Conservation (phyloP, 1,140 invertebrate species). For the Fopius arisanus region DNA sequence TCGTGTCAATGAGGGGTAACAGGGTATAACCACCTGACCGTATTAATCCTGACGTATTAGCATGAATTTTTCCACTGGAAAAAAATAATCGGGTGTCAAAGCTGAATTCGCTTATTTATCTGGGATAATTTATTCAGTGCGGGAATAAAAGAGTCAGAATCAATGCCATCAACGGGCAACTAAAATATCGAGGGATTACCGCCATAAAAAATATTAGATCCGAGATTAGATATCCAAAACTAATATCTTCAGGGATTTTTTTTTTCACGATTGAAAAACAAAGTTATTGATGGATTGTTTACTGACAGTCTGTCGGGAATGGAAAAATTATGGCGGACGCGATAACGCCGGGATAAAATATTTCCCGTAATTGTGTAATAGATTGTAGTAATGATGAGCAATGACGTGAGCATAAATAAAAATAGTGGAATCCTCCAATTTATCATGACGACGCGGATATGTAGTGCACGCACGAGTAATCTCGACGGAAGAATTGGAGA, state of each 20-base stretch:
- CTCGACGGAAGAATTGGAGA: not conserved
- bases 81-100: not conserved
- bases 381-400: not conserved
- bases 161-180: not conserved
- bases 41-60: not conserved
- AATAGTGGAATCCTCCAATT: not conserved
- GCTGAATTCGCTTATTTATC: not conserved
- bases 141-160: not conserved
- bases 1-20: not conserved
- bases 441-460: not conserved
- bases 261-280: too few relatives aligned
- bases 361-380: not conserved
- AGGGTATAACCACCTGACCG: not conserved
- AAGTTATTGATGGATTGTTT: too few relatives aligned
- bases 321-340: not conserved
- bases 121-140: not conserved
- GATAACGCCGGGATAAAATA: not conserved
- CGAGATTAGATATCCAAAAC: too few relatives aligned
- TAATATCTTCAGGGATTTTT: too few relatives aligned
- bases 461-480: not conserved
- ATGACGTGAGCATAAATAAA: not conserved
- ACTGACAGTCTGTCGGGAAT: too few relatives aligned
- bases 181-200: not conserved
- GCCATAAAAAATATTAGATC: too few relatives aligned
- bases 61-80: not conserved